Evolutionary conservation across 2,888 invertebrate species (phyloP).

Genomic region (Ptycholaimellus sp.): DNA sequence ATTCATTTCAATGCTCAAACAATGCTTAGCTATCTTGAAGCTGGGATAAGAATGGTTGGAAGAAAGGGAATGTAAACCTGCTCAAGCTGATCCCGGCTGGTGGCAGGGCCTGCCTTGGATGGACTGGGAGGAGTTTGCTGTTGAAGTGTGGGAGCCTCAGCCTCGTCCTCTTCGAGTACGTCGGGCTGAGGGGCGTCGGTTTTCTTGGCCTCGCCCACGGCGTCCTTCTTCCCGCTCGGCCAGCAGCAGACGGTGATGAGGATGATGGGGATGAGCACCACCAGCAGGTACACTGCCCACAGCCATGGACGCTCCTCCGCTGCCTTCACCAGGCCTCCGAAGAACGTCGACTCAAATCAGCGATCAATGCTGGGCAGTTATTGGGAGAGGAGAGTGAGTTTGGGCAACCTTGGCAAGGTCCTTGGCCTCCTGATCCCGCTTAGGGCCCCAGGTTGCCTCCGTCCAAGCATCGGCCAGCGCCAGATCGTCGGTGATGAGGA

Average conservation of each 20-base stretch:
- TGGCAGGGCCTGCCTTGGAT: constrained; percentile 8
- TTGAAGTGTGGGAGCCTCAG: neutral
- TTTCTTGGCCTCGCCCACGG: constrained; percentile 41
- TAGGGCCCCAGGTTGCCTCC: constrained; percentile 54
- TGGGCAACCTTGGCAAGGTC: neutral
- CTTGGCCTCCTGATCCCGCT: constrained; percentile 33
- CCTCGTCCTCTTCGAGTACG: constrained; percentile 30
- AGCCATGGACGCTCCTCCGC: constrained; percentile 67
- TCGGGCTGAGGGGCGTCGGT: constrained; percentile 45
- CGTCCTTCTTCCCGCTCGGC: constrained; percentile 25
- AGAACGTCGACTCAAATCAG: too few relatives aligned
- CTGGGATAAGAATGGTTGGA: too few relatives aligned
- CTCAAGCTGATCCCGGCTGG: constrained; percentile 7
- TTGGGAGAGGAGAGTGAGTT: neutral
- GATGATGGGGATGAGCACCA: constrained; percentile 51
- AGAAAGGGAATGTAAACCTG: too few relatives aligned
- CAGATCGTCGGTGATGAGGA: constrained; percentile 62
- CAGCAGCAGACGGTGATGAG: constrained; percentile 58
- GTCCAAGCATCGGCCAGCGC: constrained; percentile 54
- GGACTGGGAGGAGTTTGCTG: constrained; percentile 1
- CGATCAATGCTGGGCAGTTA: neutral
- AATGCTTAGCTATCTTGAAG: too few relatives aligned
- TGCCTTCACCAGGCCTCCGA: constrained; percentile 48
- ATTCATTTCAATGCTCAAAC: too few relatives aligned
- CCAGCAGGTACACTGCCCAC: constrained; percentile 59